Conservation (phyloP, 2,797 vertebrate genomes). For the Hippocampus kuda region DNA sequence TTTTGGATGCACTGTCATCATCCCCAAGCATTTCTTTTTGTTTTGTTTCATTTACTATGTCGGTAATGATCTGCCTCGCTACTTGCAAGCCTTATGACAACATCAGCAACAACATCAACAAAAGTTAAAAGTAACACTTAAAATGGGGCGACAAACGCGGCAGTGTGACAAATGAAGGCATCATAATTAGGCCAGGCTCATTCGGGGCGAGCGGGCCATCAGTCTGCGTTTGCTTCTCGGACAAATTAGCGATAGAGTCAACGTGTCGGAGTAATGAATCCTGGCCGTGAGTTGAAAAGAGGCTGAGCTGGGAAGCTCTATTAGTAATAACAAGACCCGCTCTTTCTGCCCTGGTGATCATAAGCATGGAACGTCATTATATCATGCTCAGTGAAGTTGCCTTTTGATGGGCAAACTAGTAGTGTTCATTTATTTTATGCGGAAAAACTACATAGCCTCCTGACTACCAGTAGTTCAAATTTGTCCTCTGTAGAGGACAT, state of each 20-base stretch:
- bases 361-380: not conserved
- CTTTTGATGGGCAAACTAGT: not conserved
- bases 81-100: conserved; percentile 15
- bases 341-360: not conserved
- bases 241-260: conserved; percentile 46
- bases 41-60: not conserved
- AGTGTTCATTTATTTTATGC: not conserved
- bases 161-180: conserved; percentile 46
- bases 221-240: conserved; percentile 42
- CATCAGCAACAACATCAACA: conserved; percentile 30
- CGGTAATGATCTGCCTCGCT: not conserved
- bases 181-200: conserved; percentile 58
- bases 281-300: conserved; percentile 31
- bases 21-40: not conserved
- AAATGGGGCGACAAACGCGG: conserved; percentile 50
- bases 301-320: conserved; percentile 26
- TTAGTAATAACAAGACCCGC: not conserved
- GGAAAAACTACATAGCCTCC: not conserved
- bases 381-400: not conserved
- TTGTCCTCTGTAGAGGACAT: too few species aligned
- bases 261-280: conserved; percentile 55
- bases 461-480: too few species aligned
- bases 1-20: not conserved
- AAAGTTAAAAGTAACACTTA: conserved; percentile 56
- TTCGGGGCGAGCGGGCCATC: conserved; percentile 54